phyloP scores from a whole-genome alignment of 92 coral and sea anemone species.

The Micromussa lordhowensis region DNA sequence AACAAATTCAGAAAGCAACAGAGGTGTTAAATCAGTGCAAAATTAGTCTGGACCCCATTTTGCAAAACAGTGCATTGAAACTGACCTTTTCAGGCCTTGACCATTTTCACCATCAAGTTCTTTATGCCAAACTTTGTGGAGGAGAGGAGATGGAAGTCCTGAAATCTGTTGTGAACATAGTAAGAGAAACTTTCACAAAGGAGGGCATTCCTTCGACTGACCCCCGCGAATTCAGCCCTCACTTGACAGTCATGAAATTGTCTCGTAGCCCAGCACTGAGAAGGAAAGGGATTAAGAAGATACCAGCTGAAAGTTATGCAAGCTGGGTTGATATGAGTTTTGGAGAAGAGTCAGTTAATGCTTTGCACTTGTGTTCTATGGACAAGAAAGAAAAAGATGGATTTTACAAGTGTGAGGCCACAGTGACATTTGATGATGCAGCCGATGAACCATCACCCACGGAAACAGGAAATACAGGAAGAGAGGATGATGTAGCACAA shows the following conservation, averaged over 20 bases:
- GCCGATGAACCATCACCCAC: not conserved
- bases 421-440: conserved; percentile 41
- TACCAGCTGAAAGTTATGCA: conserved; percentile 77
- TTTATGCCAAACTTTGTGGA: conserved; percentile 76
- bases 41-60: conserved; percentile 46
- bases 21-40: conserved; percentile 68
- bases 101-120: conserved; percentile 85
- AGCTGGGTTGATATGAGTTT: conserved; percentile 67
- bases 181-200: conserved; percentile 63
- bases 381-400: conserved; percentile 82
- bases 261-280: conserved; percentile 75
- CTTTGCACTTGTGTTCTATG: conserved; percentile 90
- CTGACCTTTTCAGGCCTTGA: conserved; percentile 85
- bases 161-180: conserved; percentile 58
- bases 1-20: conserved; percentile 71
- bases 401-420: conserved; percentile 79
- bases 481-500: not conserved
- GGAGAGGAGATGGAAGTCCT: conserved; percentile 61
- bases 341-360: conserved; percentile 74
- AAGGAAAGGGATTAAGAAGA: conserved; percentile 79
- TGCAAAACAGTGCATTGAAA: conserved; percentile 26
- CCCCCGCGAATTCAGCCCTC: conserved; percentile 81
- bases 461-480: not conserved
- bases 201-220: conserved; percentile 77
- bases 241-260: conserved; percentile 90